phyloP scores from a whole-genome alignment of 2,797 vertebrate genomes.

The Scarus forsteni region DNA sequence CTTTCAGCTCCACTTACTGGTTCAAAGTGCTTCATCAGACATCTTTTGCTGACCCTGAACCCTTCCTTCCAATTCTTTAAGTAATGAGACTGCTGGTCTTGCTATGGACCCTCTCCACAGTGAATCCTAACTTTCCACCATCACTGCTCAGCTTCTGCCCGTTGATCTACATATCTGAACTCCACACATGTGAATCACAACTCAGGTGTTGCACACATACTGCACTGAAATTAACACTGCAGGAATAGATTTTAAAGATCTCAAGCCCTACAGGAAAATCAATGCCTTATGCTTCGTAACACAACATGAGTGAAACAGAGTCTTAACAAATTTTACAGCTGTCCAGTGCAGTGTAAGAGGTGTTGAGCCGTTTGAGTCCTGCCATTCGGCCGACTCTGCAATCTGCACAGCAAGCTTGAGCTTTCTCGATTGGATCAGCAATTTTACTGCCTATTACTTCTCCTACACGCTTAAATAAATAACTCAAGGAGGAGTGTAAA shows the following conservation, averaged over 20 bases:
- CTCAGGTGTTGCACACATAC: neutral
- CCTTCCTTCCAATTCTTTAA: no score
- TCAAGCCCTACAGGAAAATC: neutral
- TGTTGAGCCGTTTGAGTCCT: conserved; percentile 22
- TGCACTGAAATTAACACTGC: neutral
- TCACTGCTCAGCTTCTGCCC: no score
- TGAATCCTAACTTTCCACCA: no score
- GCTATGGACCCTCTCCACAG: no score
- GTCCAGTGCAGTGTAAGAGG: neutral
- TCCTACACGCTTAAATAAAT: conserved; percentile 57
- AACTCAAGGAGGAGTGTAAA: conserved; percentile 51
- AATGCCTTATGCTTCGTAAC: neutral
- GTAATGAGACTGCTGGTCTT: no score
- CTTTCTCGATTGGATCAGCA: conserved; percentile 49
- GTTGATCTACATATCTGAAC: no score
- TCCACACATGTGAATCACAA: neutral
- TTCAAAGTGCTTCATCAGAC: no score
- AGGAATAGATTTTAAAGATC: neutral
- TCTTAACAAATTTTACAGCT: conserved; percentile 14
- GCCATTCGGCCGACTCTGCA: conserved; percentile 27
- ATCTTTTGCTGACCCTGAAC: no score
- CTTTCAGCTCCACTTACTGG: no score
- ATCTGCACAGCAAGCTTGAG: conserved; percentile 23
- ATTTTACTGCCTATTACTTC: conserved; percentile 49
- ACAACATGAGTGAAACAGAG: neutral